phyloP scores from a whole-genome alignment of 2,113 vertebrate species.

The Salvelinus namaycush region DNA sequence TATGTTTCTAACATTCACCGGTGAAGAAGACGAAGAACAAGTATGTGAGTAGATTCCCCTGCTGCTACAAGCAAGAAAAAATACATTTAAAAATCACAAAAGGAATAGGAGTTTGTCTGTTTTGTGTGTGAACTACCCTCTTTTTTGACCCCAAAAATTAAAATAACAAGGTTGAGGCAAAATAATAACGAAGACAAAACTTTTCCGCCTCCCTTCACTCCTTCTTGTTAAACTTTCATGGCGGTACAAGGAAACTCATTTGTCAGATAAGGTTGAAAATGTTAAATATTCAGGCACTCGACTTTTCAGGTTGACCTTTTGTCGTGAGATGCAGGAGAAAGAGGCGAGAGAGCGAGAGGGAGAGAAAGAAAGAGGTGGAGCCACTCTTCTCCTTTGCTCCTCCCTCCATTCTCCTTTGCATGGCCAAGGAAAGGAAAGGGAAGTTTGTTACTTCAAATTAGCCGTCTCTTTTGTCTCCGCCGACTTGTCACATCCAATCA shows the following conservation, averaged over 20 bases:
- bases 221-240: conserved; percentile 56
- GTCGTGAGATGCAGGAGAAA: not conserved
- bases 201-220: conserved; percentile 38
- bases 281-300: conserved; percentile 69
- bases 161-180: too few species aligned
- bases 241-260: conserved; percentile 61
- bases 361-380: conserved; percentile 28
- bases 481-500: conserved; percentile 91
- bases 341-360: not conserved
- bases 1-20: conserved; percentile 19
- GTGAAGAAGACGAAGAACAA: not conserved
- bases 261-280: conserved; percentile 54
- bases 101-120: too few species aligned
- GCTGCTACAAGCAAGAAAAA: too few species aligned
- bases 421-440: conserved; percentile 50
- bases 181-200: conserved; percentile 9
- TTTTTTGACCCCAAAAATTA: too few species aligned
- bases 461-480: conserved; percentile 92
- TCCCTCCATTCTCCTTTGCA: conserved; percentile 68
- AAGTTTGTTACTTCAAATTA: conserved; percentile 98
- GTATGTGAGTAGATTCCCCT: too few species aligned
- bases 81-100: too few species aligned
- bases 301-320: conserved; percentile 68
- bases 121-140: too few species aligned
- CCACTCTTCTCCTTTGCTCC: conserved; percentile 56